Percentiles rank a stretch among this genome's conserved stretches.
These are phyloP conservation scores for Calcarius lapponicus DNA, from an alignment of 2,797 vertebrate species.

Conservation along the genomic window DNA sequence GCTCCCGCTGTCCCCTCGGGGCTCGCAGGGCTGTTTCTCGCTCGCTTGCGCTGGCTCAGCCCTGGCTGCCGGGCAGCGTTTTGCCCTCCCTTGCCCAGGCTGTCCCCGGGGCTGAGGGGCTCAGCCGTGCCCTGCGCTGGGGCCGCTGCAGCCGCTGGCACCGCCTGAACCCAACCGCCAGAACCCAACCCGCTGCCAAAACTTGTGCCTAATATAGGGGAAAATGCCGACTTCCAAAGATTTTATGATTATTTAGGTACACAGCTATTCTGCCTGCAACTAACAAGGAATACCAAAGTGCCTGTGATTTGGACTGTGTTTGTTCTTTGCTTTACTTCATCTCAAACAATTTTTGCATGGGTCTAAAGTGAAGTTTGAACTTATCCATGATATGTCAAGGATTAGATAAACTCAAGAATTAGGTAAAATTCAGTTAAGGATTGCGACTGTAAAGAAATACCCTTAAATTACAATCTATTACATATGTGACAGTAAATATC, in stretches of 20 bases:
- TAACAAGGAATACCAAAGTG: neutral
- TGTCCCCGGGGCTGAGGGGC: neutral
- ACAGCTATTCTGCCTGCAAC: neutral
- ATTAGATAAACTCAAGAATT: neutral
- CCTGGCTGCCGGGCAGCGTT: neutral
- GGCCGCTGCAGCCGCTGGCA: neutral
- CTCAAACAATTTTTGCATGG: neutral
- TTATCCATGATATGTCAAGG: neutral
- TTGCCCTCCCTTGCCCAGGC: neutral
- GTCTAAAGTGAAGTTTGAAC: neutral
- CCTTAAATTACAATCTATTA: neutral
- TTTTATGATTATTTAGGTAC: neutral
- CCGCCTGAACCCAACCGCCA: no score
- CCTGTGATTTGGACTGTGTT: neutral
- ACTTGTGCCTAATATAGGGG: fast-evolving
- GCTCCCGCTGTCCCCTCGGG: neutral
- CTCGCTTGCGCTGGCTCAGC: neutral
- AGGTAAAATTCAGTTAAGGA: neutral
- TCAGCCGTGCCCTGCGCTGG: neutral
- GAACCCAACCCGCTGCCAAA: neutral
- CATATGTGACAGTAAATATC: neutral
- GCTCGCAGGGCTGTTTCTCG: neutral
- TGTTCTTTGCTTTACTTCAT: neutral
- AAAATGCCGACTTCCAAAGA: neutral
- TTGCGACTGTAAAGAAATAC: neutral